Base-by-base conservation (phyloP, 2,113 vertebrate genomes). In the Colaptes auratus region DNA sequence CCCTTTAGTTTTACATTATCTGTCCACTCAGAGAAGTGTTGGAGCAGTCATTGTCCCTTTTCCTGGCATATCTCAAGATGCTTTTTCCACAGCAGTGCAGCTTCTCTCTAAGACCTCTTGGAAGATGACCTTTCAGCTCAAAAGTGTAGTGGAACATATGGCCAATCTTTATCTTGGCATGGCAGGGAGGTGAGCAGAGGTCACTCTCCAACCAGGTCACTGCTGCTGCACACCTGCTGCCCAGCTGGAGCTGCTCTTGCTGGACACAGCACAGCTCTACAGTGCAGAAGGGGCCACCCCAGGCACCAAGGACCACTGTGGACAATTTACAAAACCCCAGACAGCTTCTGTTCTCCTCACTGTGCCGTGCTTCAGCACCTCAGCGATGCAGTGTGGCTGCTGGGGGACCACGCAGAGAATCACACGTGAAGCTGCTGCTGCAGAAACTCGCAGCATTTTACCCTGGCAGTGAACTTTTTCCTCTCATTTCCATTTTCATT, bases 401-500 rank as follows among this genome's bases (percentile, higher is more conserved):
- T 30, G 65, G 58, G 39, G 58, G 50, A 28, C 50, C 50, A 65
- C 15, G 65, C 64, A 52, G 56, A 65, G 76, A 33, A 67, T 64
- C 42, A 56, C 53, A 42, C 4, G 7, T 0, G 0, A 48, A 92
- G 53, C 91, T 75, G 86, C 81, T 86, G 27, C 30, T 93, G 86
- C 27, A 24, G 50, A 52, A 87, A 89, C 89, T 67, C 12, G 0
- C 72, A 93, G 90, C 70, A 16, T 86, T 91, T 96, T 92, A 95
- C 89, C 91, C 91, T 2, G 4, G 53, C 46, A 3, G 91, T 94
- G 94, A 96, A 95, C 95, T 95, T 96, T 59, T 63, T 91, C 30
- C 48, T 30, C 89, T 91, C 90, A 92, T 94, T 96, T 94, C 94
- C 88, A 84, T 95, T 94, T 94, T 75, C 92, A 95, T 46, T 92